A percentile compares a stretch with the other conserved stretches of the same genome.
Conservation (phyloP, 1,140 invertebrate species). For the Coenobita brevimanus region DNA sequence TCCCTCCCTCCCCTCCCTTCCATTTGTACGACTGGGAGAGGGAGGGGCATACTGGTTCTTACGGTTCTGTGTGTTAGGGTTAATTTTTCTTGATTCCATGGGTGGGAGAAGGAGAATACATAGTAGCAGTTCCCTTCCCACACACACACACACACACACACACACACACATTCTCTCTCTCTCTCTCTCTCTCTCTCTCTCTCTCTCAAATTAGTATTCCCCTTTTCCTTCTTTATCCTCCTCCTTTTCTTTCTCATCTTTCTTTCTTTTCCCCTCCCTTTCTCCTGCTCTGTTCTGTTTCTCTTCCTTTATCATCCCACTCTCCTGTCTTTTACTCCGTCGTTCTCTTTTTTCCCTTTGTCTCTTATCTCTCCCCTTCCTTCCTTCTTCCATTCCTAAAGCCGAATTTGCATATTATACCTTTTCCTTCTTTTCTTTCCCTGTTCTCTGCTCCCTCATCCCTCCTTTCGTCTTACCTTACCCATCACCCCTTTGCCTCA, state of each 20-base stretch:
- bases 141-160: no score
- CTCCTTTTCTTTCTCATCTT: not conserved
- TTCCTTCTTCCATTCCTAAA: not conserved
- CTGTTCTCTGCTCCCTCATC: not conserved
- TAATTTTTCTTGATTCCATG: no score
- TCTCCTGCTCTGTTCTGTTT: not conserved
- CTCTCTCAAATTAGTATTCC: conserved; percentile 3
- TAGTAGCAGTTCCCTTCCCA: no score
- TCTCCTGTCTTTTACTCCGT: not conserved
- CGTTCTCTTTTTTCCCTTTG: not conserved
- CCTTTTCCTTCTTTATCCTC: conserved; percentile 6
- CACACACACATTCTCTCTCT: no score
- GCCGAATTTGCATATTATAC: not conserved
- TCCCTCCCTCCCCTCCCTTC: not conserved
- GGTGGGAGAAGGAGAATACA: no score
- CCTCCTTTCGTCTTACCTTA: no score
- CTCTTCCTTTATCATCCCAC: not conserved
- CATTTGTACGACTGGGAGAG: no score
- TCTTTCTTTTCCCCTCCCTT: not conserved
- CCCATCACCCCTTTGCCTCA: not conserved
- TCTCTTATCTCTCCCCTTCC: not conserved
- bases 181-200: conserved; percentile 2
- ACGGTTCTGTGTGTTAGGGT: no score
- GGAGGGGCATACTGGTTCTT: no score
- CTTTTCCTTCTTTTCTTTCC: not conserved